Evolutionary conservation across 1,140 invertebrate genomes (phyloP).

Genomic region (Physella acuta): DNA sequence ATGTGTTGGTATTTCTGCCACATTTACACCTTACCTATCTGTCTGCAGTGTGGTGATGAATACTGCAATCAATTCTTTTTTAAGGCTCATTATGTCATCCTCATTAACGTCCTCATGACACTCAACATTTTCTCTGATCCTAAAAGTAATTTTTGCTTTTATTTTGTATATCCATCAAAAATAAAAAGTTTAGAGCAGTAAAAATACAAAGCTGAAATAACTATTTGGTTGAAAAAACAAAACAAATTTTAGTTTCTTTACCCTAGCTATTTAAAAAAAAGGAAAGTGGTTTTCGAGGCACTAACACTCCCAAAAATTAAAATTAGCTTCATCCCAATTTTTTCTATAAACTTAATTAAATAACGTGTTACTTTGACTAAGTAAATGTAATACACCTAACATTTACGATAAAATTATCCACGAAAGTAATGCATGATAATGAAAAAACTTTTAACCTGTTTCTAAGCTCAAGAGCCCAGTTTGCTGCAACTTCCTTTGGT

Average conservation of each 20-base stretch:
- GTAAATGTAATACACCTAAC: neutral
- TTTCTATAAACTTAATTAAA: too few species aligned
- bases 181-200: conserved; percentile 4
- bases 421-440: neutral
- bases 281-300: conserved; percentile 29
- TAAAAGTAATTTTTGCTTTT: conserved; percentile 26
- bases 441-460: conserved; percentile 4
- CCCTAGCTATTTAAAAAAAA: neutral
- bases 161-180: too few species aligned
- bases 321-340: neutral
- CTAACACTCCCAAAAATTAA: neutral
- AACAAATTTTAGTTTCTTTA: neutral
- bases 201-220: neutral
- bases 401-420: neutral
- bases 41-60: conserved; percentile 53
- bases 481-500: conserved; percentile 6
- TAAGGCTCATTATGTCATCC: conserved; percentile 41
- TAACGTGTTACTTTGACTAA: too few species aligned
- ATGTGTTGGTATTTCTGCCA: neutral
- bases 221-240: conserved; percentile 17
- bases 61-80: conserved; percentile 46
- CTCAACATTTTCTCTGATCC: conserved; percentile 39
- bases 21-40: conserved; percentile 38
- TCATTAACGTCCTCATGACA: conserved; percentile 39
- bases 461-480: conserved; percentile 19